Evolutionary conservation across 2,888 invertebrate species (phyloP).

Genomic region (Aphidius colemani): DNA sequence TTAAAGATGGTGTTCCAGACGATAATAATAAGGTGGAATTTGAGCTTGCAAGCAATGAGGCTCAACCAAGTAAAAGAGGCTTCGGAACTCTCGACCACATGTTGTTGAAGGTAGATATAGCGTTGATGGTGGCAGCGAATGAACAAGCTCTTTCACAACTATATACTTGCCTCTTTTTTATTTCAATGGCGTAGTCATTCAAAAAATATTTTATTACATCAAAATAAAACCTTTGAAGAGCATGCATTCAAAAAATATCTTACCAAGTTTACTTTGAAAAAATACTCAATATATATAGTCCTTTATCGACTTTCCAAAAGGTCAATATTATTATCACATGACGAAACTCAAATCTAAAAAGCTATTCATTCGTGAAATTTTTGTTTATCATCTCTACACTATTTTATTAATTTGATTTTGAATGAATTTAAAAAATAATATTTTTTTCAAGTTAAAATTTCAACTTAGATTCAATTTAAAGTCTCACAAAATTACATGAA

Average conservation of each 20-base stretch:
- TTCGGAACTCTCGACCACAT: constrained; percentile 41
- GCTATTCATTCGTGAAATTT: background rate
- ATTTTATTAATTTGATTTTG: no score
- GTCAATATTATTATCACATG: no score
- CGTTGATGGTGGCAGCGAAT: constrained; percentile 31
- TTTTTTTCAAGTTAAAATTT: no score
- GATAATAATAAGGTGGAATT: constrained; percentile 35
- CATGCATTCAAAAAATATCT: background rate
- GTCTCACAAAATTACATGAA: no score
- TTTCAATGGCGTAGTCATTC: constrained; percentile 48
- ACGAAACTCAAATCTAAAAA: no score
- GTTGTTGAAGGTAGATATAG: constrained; percentile 41
- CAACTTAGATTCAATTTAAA: no score
- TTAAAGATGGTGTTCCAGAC: background rate
- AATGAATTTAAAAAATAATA: no score
- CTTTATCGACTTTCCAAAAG: no score
- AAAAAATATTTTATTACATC: constrained; percentile 17
- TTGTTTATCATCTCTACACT: no score
- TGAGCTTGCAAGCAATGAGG: constrained; percentile 42
- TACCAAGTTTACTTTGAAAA: background rate
- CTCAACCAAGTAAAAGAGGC: constrained; percentile 23
- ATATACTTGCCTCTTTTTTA: constrained; percentile 56
- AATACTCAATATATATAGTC: no score
- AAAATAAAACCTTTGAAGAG: background rate
- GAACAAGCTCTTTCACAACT: constrained; percentile 57